Base-by-base conservation (phyloP, 2,113 vertebrate species). In the Odontesthes bonariensis region DNA sequence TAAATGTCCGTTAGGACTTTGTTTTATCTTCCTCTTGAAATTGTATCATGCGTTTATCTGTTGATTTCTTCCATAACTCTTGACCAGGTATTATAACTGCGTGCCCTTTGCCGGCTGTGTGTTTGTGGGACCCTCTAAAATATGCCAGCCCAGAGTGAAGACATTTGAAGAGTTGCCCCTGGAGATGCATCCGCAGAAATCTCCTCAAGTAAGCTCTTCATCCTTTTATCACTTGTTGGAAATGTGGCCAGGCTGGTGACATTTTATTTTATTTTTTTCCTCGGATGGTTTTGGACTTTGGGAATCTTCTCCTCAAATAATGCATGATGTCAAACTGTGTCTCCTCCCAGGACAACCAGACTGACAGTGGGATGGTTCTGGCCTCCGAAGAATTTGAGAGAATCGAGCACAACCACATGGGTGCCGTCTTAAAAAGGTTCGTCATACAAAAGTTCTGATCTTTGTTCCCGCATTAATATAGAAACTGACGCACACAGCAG, bases 331-430 rank as follows among this genome's bases (percentile, higher is more conserved):
- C 42, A 35, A 33, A 47, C 60, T 85, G 44, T 78, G 38, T 84
- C 31, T 81, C 11, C 69, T 49, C 40, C 4, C 92, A 99, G 97
- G 97, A 98, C 82, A 99, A 96, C 92, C 98, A 99, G 92, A 99
- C 98, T 2, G 98, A 99, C 96, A 99, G 98, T 79, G 98, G 98
- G 70, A 99, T 99, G 98, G 96, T 99, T 84, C 92, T 99, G 95
- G 95, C 98, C 73, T 99, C 98, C 0, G 98, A 99, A 77, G 98
- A 99, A 89, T 95, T 99, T 77, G 96, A 98, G 88, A 95, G 93
- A 89, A 94, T 99, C 83, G 97, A 98, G 84, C 95, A 95, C 84
- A 92, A 92, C 88, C 96, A 96, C 89, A 92, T 91, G 89, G 94
- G 93, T 60, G 95, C 93, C 69, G 82, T 89, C 59, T 75, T 77